Evolutionary conservation across 2,797 vertebrate genomes (phyloP).

Genomic region (Mus caroli): DNA sequence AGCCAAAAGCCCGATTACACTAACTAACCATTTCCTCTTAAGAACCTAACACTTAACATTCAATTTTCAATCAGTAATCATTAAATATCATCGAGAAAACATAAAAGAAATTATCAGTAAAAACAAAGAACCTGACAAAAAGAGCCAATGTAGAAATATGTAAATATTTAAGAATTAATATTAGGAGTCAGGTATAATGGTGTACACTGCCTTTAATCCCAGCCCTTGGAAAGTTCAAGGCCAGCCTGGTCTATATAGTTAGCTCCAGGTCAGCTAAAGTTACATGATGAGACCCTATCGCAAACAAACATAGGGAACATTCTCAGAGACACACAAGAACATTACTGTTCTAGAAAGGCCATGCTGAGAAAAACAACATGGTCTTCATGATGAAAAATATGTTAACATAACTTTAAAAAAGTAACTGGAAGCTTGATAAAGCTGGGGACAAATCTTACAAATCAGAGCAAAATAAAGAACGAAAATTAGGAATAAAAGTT

Average conservation of each 20-base stretch:
- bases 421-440: conserved; percentile 21
- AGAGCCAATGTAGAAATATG: neutral
- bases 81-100: neutral
- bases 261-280: neutral
- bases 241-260: neutral
- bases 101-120: neutral
- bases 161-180: neutral
- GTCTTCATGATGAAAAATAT: conserved; percentile 29
- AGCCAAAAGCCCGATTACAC: neutral
- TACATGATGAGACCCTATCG: neutral
- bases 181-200: neutral
- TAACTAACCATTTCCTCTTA: neutral
- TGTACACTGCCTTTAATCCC: neutral
- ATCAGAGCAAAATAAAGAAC: neutral
- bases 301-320: neutral
- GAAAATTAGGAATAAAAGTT: neutral
- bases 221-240: neutral
- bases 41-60: neutral
- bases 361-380: neutral
- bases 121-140: neutral
- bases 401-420: neutral
- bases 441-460: neutral
- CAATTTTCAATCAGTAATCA: neutral
- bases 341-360: neutral
- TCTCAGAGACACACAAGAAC: neutral